Conservation (phyloP, 2,113 vertebrate species). For the Grus americana region DNA sequence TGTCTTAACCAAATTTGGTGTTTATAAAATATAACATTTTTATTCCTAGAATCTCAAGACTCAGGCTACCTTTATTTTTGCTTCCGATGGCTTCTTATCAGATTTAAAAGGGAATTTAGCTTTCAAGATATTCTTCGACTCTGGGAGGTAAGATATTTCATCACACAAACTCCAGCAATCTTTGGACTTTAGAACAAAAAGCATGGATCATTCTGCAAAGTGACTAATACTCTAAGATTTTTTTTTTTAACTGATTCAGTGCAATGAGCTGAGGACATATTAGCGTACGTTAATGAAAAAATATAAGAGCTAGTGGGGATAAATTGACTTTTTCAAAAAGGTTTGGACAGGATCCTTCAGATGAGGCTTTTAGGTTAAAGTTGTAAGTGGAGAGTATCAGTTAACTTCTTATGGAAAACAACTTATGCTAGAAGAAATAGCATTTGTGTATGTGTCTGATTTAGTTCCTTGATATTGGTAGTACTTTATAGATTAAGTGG, state of each 20-base stretch:
- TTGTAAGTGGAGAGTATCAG: background rate
- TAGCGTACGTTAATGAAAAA: background rate
- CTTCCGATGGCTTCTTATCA: conserved; percentile 97
- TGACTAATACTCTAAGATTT: background rate
- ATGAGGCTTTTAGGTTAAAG: background rate
- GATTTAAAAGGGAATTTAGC: conserved; percentile 96
- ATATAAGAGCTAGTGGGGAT: background rate
- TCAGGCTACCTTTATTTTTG: conserved; percentile 98
- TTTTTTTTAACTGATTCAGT: background rate
- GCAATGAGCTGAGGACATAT: background rate
- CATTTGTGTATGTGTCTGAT: background rate
- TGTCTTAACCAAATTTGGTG: background rate
- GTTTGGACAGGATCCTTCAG: background rate
- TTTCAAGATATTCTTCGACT: conserved; percentile 95
- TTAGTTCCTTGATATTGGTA: background rate
- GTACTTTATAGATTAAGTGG: background rate
- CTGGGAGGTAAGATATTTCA: conserved; percentile 88
- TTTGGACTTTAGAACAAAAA: background rate
- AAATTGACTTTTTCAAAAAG: background rate
- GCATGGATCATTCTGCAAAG: background rate
- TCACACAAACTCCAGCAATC: background rate
- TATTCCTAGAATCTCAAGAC: conserved; percentile 90
- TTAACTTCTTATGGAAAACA: background rate
- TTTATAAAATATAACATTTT: background rate
- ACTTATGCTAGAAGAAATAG: background rate